A percentile compares a stretch with the other conserved stretches of the same genome.
Conservation (phyloP, 1,140 invertebrate genomes). For the Aphelenchoides avenae region DNA sequence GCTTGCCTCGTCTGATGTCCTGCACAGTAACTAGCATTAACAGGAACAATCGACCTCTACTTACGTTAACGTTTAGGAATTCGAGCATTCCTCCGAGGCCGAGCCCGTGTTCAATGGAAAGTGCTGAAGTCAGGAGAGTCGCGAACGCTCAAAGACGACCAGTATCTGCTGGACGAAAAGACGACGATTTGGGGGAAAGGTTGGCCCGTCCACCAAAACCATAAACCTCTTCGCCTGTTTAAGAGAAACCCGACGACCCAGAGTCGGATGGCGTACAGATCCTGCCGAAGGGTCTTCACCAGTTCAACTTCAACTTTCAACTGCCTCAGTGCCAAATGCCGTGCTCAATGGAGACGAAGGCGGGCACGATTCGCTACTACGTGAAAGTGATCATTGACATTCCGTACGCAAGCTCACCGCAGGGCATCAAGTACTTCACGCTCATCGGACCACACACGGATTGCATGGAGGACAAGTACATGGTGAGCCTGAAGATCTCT, state of each 20-base stretch:
- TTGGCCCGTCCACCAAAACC: too few relatives aligned
- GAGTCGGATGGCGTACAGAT: slow-evolving; percentile 31
- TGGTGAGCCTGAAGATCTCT: slow-evolving; percentile 66
- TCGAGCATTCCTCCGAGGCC: slow-evolving; percentile 71
- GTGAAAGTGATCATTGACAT: slow-evolving; percentile 76
- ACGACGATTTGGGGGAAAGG: slow-evolving; percentile 75
- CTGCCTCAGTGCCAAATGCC: slow-evolving; percentile 74
- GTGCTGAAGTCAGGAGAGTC: slow-evolving; percentile 73
- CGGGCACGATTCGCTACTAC: slow-evolving; percentile 71
- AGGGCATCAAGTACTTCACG: slow-evolving; percentile 80
- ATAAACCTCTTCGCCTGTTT: too few relatives aligned
- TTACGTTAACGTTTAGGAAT: slow-evolving; percentile 67
- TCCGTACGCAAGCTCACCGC: slow-evolving; percentile 76
- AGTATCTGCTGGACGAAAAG: slow-evolving; percentile 76
- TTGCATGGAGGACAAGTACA: slow-evolving; percentile 78
- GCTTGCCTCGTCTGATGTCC: slow-evolving; percentile 1
- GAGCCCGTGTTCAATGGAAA: slow-evolving; percentile 78
- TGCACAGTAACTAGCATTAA: too few relatives aligned
- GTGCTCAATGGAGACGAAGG: slow-evolving; percentile 75
- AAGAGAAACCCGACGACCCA: slow-evolving; percentile 44
- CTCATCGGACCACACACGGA: slow-evolving; percentile 78
- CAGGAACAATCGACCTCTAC: slow-evolving; percentile 1
- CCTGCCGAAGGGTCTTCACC: slow-evolving; percentile 71
- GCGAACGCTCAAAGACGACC: slow-evolving; percentile 74
- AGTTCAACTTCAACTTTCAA: slow-evolving; percentile 74